Percentiles rank a stretch among this genome's conserved stretches.
Evolutionary conservation across 92 coral and sea anemone genomes (phyloP).

Genomic region (Diadumene lineata): DNA sequence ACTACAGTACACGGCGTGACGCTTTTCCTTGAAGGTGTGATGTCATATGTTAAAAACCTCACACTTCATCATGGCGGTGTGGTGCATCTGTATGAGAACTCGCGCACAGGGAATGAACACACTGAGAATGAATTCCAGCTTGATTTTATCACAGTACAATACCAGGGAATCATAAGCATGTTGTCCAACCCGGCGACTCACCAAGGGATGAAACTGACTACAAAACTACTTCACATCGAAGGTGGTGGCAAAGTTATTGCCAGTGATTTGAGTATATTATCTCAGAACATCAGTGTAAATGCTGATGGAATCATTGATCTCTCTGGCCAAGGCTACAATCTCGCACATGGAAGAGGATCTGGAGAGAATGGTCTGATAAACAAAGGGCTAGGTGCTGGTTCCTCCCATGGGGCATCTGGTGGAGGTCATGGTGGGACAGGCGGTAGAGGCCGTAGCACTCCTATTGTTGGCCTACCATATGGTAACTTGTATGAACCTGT

Average conservation of each 20-base stretch:
- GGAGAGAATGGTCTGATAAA: slow-evolving; percentile 55
- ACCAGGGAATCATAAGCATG: slow-evolving; percentile 58
- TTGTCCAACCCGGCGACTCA: slow-evolving; percentile 57
- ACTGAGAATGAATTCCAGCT: slow-evolving; percentile 57
- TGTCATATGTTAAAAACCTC: slow-evolving; percentile 55
- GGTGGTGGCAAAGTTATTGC: slow-evolving; percentile 70
- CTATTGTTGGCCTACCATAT: slow-evolving; percentile 56
- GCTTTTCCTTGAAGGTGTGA: slow-evolving; percentile 51
- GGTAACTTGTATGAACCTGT: slow-evolving; percentile 69
- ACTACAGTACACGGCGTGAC: slow-evolving; percentile 67
- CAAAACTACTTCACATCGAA: slow-evolving; percentile 55
- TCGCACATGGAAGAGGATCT: slow-evolving; percentile 39
- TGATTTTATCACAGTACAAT: slow-evolving; percentile 55
- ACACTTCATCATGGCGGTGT: slow-evolving; percentile 63
- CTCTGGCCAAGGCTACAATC: slow-evolving; percentile 54
- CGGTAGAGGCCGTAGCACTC: slow-evolving; percentile 49
- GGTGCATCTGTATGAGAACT: slow-evolving; percentile 53
- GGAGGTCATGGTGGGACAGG: slow-evolving; percentile 80
- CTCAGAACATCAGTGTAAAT: slow-evolving; percentile 55
- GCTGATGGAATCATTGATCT: slow-evolving; percentile 56
- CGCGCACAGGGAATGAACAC: slow-evolving; percentile 71
- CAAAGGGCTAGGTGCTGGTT: slow-evolving; percentile 57
- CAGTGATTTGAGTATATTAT: slow-evolving; percentile 50
- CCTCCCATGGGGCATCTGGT: slow-evolving; percentile 62
- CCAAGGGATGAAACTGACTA: slow-evolving; percentile 64